Evolutionary conservation across 2,113 vertebrate species (phyloP).

Genomic region (Pangasianodon gigas): DNA sequence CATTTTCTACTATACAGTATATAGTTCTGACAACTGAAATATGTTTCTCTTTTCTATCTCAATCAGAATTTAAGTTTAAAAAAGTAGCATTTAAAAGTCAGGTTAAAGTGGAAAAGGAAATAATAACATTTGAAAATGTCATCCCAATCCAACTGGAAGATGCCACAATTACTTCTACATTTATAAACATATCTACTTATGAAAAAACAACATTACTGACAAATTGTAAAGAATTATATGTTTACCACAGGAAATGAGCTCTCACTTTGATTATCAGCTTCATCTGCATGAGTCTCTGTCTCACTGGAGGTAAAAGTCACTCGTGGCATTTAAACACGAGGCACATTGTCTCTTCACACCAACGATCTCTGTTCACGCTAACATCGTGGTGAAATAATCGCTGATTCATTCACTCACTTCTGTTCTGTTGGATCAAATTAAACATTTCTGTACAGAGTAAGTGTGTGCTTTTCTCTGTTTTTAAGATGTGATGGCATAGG

Average conservation of each 20-base stretch:
- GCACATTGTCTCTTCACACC: neutral
- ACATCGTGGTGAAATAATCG: neutral
- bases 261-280: neutral
- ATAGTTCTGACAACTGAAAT: neutral
- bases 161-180: neutral
- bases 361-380: neutral
- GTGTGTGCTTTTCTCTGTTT: neutral
- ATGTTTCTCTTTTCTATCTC: neutral
- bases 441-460: neutral
- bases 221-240: neutral
- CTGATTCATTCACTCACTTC: neutral
- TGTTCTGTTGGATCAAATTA: neutral
- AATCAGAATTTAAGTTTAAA: neutral
- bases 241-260: neutral
- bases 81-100: too few relatives aligned
- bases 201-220: neutral
- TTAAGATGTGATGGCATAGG: neutral
- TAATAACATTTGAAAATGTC: neutral
- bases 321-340: neutral
- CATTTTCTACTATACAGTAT: neutral
- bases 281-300: neutral
- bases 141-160: neutral
- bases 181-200: neutral
- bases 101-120: neutral
- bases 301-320: neutral